Conservation (phyloP, 1,140 invertebrate species). For the Theocolax elegans region DNA sequence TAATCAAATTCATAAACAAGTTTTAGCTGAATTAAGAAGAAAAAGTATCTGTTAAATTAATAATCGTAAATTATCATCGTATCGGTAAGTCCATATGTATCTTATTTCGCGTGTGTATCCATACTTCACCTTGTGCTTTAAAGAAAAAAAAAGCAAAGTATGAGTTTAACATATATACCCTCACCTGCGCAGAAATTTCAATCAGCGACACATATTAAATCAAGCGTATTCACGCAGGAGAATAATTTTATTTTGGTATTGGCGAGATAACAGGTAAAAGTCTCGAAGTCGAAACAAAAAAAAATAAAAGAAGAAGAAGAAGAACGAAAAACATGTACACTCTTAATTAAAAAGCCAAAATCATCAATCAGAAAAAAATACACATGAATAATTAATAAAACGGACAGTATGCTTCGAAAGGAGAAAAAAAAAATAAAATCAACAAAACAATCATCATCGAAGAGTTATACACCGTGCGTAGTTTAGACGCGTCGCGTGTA, state of each 20-base stretch:
- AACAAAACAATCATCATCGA: constrained; percentile 8
- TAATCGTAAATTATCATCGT: background rate
- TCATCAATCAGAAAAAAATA: constrained; percentile 26
- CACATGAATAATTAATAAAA: background rate
- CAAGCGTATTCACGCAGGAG: background rate
- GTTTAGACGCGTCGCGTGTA: background rate
- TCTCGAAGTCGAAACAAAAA: background rate
- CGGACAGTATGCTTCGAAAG: background rate
- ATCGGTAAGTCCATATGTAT: background rate
- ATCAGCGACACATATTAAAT: background rate
- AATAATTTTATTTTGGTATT: constrained; percentile 6
- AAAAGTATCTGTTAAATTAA: too few relatives aligned
- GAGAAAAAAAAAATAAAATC: background rate
- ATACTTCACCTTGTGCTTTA: background rate
- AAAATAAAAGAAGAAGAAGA: background rate
- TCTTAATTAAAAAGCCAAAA: constrained; percentile 27
- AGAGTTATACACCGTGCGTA: background rate
- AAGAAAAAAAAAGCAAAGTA: constrained; percentile 3
- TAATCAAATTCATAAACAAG: background rate
- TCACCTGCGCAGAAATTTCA: background rate
- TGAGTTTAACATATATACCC: too few relatives aligned
- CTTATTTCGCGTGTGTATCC: background rate
- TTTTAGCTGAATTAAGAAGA: background rate
- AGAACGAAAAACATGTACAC: constrained; percentile 20
- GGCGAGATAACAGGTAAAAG: constrained; percentile 6